Conservation (phyloP, 2,113 vertebrate genomes). For the Clupea harengus region DNA sequence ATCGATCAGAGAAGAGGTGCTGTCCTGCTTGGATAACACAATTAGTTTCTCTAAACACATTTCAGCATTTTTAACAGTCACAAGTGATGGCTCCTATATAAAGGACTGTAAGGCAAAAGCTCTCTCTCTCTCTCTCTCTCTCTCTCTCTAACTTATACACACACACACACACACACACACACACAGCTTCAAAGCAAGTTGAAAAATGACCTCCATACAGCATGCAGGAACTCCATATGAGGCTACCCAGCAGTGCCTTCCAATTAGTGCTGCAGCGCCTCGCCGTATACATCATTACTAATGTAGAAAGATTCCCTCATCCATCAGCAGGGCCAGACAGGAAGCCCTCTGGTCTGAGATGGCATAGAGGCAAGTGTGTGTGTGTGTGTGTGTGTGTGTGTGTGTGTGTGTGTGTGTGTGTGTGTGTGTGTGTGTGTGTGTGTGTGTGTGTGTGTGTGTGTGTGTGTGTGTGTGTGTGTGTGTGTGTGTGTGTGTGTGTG, state of each 20-base stretch:
- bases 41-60: background rate
- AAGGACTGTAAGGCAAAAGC: background rate
- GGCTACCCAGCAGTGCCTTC: constrained; percentile 28
- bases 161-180: constrained; percentile 26
- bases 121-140: no score
- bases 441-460: constrained; percentile 1
- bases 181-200: constrained; percentile 23
- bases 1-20: background rate
- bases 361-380: background rate
- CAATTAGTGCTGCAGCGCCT: constrained; percentile 35
- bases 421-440: background rate
- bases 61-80: background rate
- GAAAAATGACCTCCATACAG: constrained; percentile 25
- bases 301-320: constrained; percentile 38
- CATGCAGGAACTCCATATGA: constrained; percentile 23
- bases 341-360: constrained; percentile 20
- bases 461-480: background rate
- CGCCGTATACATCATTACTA: constrained; percentile 49
- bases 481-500: background rate
- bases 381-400: constrained; percentile 4
- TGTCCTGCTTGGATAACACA: background rate
- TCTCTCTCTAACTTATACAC: no score
- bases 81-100: background rate
- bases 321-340: constrained; percentile 33
- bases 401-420: background rate